Evolutionary conservation across 2,797 vertebrate genomes (phyloP).

Genomic region (Numenius phaeopus): DNA sequence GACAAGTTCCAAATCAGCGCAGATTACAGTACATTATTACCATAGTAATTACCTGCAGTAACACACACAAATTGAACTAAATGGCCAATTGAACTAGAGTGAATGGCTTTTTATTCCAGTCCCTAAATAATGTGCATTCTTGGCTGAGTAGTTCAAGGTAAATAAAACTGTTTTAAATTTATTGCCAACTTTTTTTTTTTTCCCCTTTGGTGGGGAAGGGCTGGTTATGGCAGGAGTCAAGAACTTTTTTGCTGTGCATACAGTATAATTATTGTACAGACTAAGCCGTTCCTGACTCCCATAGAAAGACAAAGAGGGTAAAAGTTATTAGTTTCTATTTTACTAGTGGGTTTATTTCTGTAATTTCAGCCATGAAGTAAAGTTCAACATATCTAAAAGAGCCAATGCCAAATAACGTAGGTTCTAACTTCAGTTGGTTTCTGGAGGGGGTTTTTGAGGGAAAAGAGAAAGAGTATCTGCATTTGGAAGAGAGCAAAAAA

Average conservation of each 20-base stretch:
- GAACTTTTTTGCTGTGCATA: neutral
- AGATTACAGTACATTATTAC: constrained; percentile 77
- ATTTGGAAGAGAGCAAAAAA: neutral
- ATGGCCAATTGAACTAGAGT: constrained; percentile 82
- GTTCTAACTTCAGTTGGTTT: neutral
- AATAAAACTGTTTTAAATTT: constrained; percentile 72
- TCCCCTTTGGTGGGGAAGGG: neutral
- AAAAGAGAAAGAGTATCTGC: neutral
- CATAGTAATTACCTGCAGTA: constrained; percentile 83
- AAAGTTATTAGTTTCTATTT: constrained; percentile 14
- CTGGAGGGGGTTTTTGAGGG: neutral
- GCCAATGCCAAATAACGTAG: neutral
- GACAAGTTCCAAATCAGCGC: constrained; percentile 69
- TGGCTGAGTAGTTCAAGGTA: constrained; percentile 77
- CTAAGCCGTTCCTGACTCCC: neutral
- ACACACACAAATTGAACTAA: constrained; percentile 79
- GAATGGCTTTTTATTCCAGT: constrained; percentile 83
- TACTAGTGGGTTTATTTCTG: neutral
- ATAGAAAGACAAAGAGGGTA: constrained; percentile 17
- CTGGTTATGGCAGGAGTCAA: constrained; percentile 4
- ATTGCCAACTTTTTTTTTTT: constrained; percentile 29
- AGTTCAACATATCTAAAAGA: neutral
- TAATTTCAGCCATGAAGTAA: constrained; percentile 34
- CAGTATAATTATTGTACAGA: neutral
- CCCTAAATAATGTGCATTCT: constrained; percentile 81